Percentiles rank a stretch among this genome's conserved stretches.
These are phyloP conservation scores for Tapera naevia DNA, from an alignment of 2,797 vertebrate genomes.

Conservation along the genomic window DNA sequence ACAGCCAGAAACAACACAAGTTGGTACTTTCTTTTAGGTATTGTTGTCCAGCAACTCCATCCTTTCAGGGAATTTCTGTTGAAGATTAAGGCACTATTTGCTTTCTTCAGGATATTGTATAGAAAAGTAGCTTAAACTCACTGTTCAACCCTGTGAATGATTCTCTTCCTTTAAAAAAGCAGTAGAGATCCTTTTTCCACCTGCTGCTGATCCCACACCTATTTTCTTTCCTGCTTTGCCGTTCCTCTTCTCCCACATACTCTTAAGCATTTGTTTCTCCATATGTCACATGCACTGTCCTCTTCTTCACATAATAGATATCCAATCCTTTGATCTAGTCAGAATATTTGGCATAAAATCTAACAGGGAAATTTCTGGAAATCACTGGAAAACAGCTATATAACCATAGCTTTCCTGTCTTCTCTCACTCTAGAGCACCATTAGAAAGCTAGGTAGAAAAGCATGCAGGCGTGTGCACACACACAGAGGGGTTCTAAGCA, in stretches of 20 bases:
- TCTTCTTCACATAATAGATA: not conserved
- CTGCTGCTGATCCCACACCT: not conserved
- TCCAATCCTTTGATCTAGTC: not conserved
- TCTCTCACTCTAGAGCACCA: not conserved
- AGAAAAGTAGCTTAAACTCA: not conserved
- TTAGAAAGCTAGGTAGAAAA: not conserved
- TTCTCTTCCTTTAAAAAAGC: not conserved
- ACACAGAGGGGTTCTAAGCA: not conserved
- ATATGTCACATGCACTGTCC: not conserved
- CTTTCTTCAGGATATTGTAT: not conserved
- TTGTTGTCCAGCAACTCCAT: not conserved
- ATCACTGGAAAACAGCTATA: not conserved
- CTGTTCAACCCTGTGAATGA: not conserved
- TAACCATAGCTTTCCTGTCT: not conserved
- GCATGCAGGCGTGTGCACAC: rapidly evolving
- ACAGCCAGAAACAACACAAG: not conserved
- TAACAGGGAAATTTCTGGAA: not conserved
- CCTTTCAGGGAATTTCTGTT: not conserved
- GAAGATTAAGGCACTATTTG: not conserved
- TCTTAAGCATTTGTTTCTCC: not conserved
- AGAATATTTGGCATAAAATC: not conserved
- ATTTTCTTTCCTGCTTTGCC: not conserved
- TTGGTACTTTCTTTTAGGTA: not conserved
- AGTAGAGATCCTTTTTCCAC: not conserved
- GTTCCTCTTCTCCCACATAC: not conserved